phyloP scores from a whole-genome alignment of 2,797 vertebrate genomes.

The Enteromius treurensis region DNA sequence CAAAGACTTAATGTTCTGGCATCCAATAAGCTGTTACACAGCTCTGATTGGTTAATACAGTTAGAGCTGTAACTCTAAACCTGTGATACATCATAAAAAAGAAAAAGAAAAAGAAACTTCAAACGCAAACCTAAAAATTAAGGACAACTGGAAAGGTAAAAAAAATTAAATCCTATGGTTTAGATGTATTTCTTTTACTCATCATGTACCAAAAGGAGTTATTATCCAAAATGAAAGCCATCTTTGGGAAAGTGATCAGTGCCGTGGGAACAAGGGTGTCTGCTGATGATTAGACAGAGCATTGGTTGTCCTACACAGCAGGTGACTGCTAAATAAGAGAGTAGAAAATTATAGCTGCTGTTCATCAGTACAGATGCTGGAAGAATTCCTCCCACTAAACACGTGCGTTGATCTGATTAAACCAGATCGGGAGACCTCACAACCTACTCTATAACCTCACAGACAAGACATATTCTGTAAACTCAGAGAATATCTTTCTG shows the following conservation, averaged over 20 bases:
- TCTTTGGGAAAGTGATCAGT: slow-evolving; percentile 1
- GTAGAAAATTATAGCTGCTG: slow-evolving; percentile 36
- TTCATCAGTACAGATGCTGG: slow-evolving; percentile 45
- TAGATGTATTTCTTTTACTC: not conserved
- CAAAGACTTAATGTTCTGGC: slow-evolving; percentile 6
- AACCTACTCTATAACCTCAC: slow-evolving; percentile 13
- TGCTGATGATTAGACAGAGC: slow-evolving; percentile 36
- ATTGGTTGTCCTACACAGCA: slow-evolving; percentile 26
- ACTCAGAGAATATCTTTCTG: not conserved
- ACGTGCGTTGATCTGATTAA: not conserved
- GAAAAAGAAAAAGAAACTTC: not conserved
- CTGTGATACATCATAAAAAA: slow-evolving; percentile 8
- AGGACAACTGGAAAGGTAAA: not conserved
- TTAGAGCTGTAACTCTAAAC: slow-evolving; percentile 12
- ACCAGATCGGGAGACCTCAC: not conserved
- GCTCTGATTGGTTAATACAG: slow-evolving; percentile 23
- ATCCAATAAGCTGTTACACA: not conserved
- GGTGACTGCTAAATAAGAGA: slow-evolving; percentile 44
- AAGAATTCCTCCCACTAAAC: slow-evolving; percentile 40
- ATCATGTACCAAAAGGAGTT: not conserved
- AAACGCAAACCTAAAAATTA: not conserved
- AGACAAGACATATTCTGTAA: not conserved
- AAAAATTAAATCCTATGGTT: not conserved
- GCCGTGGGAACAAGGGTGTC: slow-evolving; percentile 42
- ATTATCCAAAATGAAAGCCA: not conserved